Evolutionary conservation across 2,113 vertebrate species (phyloP), one percentile per base, ranked within the genome.

Genomic region (Peucedramus taeniatus): DNA sequence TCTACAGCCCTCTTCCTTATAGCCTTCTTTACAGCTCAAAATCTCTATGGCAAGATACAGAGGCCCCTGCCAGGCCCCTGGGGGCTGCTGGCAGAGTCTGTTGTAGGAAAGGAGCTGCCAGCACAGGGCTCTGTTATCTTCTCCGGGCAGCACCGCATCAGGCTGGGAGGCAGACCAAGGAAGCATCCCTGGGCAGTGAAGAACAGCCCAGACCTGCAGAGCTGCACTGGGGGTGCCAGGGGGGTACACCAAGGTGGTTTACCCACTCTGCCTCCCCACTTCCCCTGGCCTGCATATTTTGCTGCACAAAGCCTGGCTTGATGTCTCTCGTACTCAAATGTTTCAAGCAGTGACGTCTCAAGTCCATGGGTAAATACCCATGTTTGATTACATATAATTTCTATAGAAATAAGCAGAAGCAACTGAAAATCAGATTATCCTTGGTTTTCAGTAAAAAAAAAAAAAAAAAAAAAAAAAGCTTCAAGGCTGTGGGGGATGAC

Each of bases 171-270:
- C 51, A 40, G 70, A 60, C 7, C 19, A 15, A 60, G 28, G 39
- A 49, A 50, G 27, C 2, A 1, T 26, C 28, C 26, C 2, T 1
- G 3, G 4, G 49, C 40, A 68, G 7, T 8, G 6, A 31, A 2
- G 0, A 57, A 28, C 47, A 60, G 19, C 37, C 35, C 5, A 6
- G 39, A 49, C 33, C 44, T 54, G 49, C 40, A 39, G 59, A 33
- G 35, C 30, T 72, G 20, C 17, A 7, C 59, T 57, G 60, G 42
- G 26, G 4, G 8, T 2, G 1, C 17, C 61, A 45, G 13, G 7
- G 9, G 11, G 44, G 3, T 15, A 49, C 31, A 53, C 39, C 5
- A 5, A 64, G 24, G 68, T 15, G 9, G 3, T n/a, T 85, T 51
- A 37, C 8, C 31, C 24, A 7, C 40, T 56, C 42, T 69, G n/a